These are phyloP conservation scores for Sminthurinus aureus DNA, from an alignment of 2,888 invertebrate genomes.

Conservation along the genomic window DNA sequence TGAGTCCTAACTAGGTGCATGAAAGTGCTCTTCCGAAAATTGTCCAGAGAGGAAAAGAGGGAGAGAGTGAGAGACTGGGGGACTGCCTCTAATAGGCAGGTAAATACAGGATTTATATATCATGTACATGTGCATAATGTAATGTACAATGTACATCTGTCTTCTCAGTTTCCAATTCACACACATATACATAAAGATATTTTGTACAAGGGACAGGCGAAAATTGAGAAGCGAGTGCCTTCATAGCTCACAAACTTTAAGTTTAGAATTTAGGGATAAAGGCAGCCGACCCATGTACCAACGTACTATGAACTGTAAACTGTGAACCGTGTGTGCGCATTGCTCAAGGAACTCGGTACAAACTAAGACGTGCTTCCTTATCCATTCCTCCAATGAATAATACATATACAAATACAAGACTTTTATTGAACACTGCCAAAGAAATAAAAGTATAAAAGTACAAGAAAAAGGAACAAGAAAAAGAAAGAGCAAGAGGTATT, in stretches of 20 bases:
- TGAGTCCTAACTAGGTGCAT: slow-evolving; percentile 29
- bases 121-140: not conserved
- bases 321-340: too few relatives aligned
- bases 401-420: not conserved
- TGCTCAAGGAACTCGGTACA: slow-evolving; percentile 23
- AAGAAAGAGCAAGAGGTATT: slow-evolving; percentile 24
- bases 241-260: not conserved
- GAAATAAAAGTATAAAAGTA: too few relatives aligned
- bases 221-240: slow-evolving; percentile 11
- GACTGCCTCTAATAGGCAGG: slow-evolving; percentile 25
- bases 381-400: slow-evolving; percentile 18
- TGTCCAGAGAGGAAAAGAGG: slow-evolving; percentile 7
- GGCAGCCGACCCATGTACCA: slow-evolving; percentile 13
- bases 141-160: too few relatives aligned
- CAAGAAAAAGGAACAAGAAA: slow-evolving; percentile 4
- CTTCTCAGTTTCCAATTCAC: too few relatives aligned
- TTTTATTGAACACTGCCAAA: not conserved
- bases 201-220: slow-evolving; percentile 8
- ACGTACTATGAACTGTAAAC: too few relatives aligned
- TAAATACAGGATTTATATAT: slow-evolving; percentile 1
- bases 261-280: slow-evolving; percentile 3
- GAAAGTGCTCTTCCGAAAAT: slow-evolving; percentile 25
- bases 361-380: slow-evolving; percentile 14
- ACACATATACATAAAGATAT: too few relatives aligned
- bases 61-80: slow-evolving; percentile 1